Evolutionary conservation across 2,888 invertebrate genomes (phyloP).

Genomic region (Thereva unica): DNA sequence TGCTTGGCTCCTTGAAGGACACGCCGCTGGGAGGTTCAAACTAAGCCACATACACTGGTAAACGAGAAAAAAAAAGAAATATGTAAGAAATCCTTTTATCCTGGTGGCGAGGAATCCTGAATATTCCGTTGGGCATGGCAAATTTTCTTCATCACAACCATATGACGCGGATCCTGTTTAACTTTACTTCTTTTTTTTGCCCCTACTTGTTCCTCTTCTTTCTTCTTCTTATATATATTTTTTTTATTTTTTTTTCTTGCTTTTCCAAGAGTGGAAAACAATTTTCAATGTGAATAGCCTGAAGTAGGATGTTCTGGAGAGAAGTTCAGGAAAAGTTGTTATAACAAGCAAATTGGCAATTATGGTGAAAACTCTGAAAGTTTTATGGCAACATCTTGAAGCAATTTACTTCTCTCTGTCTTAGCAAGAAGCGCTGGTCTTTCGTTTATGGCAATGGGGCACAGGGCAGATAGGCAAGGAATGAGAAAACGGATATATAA

Average conservation of each 20-base stretch:
- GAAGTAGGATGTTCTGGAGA: neutral
- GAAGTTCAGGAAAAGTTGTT: neutral
- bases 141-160: constrained; percentile 25
- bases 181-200: constrained; percentile 6
- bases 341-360: constrained; percentile 26
- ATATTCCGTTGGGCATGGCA: constrained; percentile 6
- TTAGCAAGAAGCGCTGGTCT: too few relatives aligned
- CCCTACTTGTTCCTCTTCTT: neutral
- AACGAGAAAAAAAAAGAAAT: too few relatives aligned
- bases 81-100: neutral
- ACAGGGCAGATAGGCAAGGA: too few relatives aligned
- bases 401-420: constrained; percentile 11
- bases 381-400: constrained; percentile 30
- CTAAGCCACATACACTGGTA: too few relatives aligned
- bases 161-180: constrained; percentile 25
- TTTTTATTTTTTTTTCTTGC: too few relatives aligned
- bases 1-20: too few relatives aligned
- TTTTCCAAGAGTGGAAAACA: constrained; percentile 1
- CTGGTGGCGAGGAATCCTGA: neutral
- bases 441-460: too few relatives aligned
- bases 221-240: too few relatives aligned
- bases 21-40: too few relatives aligned
- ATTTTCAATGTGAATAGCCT: neutral
- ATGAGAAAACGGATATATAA: too few relatives aligned
- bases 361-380: constrained; percentile 31